A percentile compares a stretch with the other conserved stretches of the same genome.
phyloP scores from a whole-genome alignment of 2,797 vertebrate species.

The Macropodus opercularis region DNA sequence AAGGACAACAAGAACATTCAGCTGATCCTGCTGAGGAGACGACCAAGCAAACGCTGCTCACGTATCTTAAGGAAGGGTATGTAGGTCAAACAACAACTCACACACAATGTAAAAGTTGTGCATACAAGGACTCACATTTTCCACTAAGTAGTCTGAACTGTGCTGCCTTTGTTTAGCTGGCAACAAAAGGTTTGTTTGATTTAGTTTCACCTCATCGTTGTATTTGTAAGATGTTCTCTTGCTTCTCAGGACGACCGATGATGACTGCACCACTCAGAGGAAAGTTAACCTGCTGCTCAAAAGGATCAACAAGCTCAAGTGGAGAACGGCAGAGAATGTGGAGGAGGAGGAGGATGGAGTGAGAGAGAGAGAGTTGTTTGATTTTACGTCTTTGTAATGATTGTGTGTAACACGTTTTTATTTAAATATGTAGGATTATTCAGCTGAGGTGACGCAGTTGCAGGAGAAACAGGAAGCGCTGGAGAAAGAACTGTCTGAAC shows the following conservation, averaged over 20 bases:
- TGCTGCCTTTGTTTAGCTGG: not conserved
- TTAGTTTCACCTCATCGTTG: not conserved
- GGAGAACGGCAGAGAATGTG: constrained; percentile 83
- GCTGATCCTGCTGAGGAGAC: constrained; percentile 89
- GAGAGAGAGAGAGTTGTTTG: constrained; percentile 36
- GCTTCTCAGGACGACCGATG: constrained; percentile 87
- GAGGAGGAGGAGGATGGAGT: constrained; percentile 84
- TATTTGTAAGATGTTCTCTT: constrained; percentile 15
- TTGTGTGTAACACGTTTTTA: not conserved
- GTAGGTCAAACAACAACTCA: no score
- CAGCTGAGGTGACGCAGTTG: constrained; percentile 79
- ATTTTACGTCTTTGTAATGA: constrained; percentile 9
- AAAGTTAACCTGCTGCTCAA: constrained; percentile 93
- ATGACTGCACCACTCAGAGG: constrained; percentile 88
- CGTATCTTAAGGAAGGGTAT: constrained; percentile 91
- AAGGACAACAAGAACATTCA: constrained; percentile 89
- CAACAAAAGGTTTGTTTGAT: not conserved
- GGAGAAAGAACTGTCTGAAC: constrained; percentile 82
- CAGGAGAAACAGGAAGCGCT: constrained; percentile 84
- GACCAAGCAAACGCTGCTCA: constrained; percentile 90
- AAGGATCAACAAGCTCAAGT: constrained; percentile 92
- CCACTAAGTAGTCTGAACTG: not conserved
- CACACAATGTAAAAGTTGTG: no score
- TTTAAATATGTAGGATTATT: constrained; percentile 66
- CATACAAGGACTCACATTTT: constrained; percentile 2